phyloP scores from a whole-genome alignment of 2,113 vertebrate species.

The Nycticorax nycticorax region DNA sequence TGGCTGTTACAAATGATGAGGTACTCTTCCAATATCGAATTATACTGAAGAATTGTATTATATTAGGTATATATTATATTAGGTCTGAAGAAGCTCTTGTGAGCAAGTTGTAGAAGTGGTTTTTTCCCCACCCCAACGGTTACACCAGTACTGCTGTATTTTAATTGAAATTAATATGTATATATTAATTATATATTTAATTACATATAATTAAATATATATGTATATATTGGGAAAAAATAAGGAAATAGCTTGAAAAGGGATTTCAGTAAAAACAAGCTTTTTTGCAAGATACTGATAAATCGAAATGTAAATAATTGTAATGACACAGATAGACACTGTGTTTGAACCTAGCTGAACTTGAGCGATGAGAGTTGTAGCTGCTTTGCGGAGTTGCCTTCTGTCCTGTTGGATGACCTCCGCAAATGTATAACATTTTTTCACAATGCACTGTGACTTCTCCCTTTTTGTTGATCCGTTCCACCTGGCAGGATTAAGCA shows the following conservation, averaged over 20 bases:
- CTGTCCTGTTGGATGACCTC: slow-evolving; percentile 5
- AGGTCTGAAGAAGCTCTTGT: background rate
- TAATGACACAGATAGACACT: background rate
- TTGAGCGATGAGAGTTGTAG: background rate
- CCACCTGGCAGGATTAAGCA: slow-evolving; percentile 54
- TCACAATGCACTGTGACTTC: background rate
- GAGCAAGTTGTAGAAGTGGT: background rate
- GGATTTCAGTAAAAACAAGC: background rate
- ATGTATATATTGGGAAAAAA: background rate
- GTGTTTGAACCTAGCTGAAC: slow-evolving; percentile 16
- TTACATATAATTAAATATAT: too few relatives aligned
- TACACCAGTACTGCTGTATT: background rate
- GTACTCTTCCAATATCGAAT: background rate
- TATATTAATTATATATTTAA: too few relatives aligned
- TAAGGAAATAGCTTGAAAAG: background rate
- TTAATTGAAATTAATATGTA: background rate
- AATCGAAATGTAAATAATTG: background rate
- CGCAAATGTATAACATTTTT: slow-evolving; percentile 12
- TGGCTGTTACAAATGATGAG: background rate
- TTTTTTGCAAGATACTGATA: background rate
- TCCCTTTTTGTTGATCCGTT: slow-evolving; percentile 49
- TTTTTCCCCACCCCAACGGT: background rate
- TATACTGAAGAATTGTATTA: background rate
- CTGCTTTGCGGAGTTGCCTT: background rate
- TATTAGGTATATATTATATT: too few relatives aligned